A percentile compares a stretch with the other conserved stretches of the same genome.
Evolutionary conservation across 1,140 invertebrate species (phyloP).

Genomic region (Musca vetustissima): DNA sequence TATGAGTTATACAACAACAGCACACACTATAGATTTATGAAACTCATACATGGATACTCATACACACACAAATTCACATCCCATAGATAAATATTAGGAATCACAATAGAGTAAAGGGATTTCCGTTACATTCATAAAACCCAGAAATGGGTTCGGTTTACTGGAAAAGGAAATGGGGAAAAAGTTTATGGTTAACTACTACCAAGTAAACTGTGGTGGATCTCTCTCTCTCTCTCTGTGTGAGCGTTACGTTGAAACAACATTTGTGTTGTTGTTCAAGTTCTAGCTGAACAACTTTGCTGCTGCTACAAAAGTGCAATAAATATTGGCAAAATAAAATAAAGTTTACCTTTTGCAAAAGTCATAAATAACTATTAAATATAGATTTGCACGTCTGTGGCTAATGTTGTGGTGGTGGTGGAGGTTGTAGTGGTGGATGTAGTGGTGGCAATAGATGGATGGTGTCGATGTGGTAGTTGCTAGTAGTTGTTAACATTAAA

Average conservation of each 20-base stretch:
- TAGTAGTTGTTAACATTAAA: no score
- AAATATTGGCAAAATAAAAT: conserved; percentile 22
- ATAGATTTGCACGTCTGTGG: conserved; percentile 21
- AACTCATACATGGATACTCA: no score
- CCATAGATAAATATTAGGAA: no score
- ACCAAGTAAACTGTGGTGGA: no score
- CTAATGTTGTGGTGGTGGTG: conserved; percentile 6
- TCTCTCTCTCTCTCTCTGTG: no score
- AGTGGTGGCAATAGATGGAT: no score
- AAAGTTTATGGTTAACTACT: neutral
- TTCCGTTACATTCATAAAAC: no score
- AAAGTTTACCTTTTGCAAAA: conserved; percentile 13
- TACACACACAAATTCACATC: neutral
- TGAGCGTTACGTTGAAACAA: neutral
- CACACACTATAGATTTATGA: neutral
- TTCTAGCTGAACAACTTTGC: neutral
- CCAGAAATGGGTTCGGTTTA: no score
- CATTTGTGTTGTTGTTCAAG: neutral
- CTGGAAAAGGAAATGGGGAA: neutral
- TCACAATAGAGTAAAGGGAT: no score
- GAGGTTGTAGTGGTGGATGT: no score
- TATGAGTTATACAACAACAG: conserved; percentile 1
- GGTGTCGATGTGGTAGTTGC: no score
- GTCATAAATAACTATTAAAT: conserved; percentile 22
- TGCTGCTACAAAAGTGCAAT: neutral